These are phyloP conservation scores for Mycteria americana DNA, from an alignment of 2,797 vertebrate species.

Conservation along the genomic window DNA sequence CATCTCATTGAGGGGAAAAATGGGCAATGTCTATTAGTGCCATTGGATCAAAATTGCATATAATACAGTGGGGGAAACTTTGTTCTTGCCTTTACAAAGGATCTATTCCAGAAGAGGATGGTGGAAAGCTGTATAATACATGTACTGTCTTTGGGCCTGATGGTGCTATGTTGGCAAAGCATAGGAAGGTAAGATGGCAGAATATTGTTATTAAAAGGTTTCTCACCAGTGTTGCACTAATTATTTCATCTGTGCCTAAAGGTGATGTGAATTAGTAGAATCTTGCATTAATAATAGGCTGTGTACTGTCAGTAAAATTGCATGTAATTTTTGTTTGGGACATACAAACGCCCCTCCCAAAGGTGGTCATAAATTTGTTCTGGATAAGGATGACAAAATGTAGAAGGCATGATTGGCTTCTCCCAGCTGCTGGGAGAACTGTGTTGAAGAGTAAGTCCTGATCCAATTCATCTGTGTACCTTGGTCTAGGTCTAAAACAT, in stretches of 20 bases:
- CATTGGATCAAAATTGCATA: neutral
- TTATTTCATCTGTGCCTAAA: neutral
- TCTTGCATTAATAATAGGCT: neutral
- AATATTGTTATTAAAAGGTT: neutral
- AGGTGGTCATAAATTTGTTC: neutral
- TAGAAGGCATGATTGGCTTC: neutral
- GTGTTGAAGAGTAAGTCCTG: neutral
- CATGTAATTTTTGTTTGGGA: neutral
- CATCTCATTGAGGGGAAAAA: neutral
- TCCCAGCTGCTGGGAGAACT: neutral
- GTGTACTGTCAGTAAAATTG: neutral
- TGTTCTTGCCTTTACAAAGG: constrained; percentile 75
- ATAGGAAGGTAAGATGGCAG: constrained; percentile 86
- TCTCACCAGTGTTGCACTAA: neutral
- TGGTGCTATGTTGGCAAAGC: constrained; percentile 86
- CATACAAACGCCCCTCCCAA: neutral
- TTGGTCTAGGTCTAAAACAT: neutral
- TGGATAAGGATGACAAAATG: neutral
- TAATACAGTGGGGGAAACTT: neutral
- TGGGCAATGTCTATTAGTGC: neutral
- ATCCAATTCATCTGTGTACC: neutral
- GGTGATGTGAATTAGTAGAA: neutral
- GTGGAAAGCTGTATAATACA: constrained; percentile 90
- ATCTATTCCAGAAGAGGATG: constrained; percentile 93
- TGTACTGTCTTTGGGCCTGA: constrained; percentile 92